Base-by-base conservation (phyloP, 2,113 vertebrate genomes). In the Leiothrix lutea region DNA sequence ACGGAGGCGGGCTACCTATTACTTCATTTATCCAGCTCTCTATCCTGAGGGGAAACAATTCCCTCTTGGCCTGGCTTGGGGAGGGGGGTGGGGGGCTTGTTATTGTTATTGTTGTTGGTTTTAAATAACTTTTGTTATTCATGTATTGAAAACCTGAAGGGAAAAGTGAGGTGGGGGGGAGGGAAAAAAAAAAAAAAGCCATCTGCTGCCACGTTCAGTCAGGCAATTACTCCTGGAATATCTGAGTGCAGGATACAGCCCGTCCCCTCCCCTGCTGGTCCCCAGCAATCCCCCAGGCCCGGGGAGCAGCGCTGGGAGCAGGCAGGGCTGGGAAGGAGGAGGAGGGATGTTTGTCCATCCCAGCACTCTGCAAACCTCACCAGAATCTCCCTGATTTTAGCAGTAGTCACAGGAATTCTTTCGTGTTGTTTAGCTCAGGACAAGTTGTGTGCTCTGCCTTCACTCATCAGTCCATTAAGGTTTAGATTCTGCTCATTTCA, bases 91-190 rank as follows among this genome's bases (percentile, higher is more conserved):
- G 28, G 12, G 31, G 50, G 26, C 1, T 35, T 94, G 80, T 61
- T 94, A 51, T 92, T 94, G 80, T 77, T 96, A 54, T 93, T 94
- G 62, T 92, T 97, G 35, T 96, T 90, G 84, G 80, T 96, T 77
- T 95, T 86, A 94, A 97, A 92, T 91, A 96, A 92, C 71, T 95
- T 95, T 36, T 79, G 66, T 71, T 84, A 75, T 92, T 83, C 50
- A n/a, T n/a, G 58, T 47, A 35, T n/a, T 65, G 89, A 86, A 94
- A 85, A 86, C 25, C 64, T 33, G 70, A 60, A 80, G 50, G 77
- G 62, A 88, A 44, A 64, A 65, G 67, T 6, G 23, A 62, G 12
- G 17, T 29, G 42, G 23, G 22, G 22, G 72, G 36, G 21, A 29
- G 36, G 11, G n/a, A n/a, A 38, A 38, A 38, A 38, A 38, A 31